phyloP scores from a whole-genome alignment of 2,888 invertebrate genomes.

The Tuta absoluta region DNA sequence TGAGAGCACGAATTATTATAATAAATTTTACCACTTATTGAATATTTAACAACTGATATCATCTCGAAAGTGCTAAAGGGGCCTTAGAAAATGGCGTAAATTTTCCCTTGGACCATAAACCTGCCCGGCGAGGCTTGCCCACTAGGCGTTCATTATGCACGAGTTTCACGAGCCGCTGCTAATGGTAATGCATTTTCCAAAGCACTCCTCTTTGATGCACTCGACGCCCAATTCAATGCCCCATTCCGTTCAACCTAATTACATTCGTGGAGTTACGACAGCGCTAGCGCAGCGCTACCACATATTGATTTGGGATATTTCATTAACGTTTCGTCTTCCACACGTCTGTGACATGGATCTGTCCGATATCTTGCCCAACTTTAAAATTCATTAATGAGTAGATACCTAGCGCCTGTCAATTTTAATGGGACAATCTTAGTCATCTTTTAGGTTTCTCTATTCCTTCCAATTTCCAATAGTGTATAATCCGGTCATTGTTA shows the following conservation, averaged over 20 bases:
- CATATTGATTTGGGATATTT: constrained; percentile 18
- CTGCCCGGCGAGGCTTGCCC: not conserved
- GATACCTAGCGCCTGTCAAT: not conserved
- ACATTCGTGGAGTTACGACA: constrained; percentile 16
- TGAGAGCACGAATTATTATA: not conserved
- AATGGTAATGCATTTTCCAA: constrained; percentile 66
- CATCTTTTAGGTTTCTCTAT: not conserved
- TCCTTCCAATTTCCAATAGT: not conserved
- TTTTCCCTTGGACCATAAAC: constrained; percentile 17
- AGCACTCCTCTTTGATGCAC: constrained; percentile 42
- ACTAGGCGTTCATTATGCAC: constrained; percentile 40
- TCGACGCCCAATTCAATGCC: constrained; percentile 12
- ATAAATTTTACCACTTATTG: not conserved
- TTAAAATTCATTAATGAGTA: not conserved
- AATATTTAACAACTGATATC: constrained; percentile 7
- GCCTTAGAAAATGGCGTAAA: constrained; percentile 16
- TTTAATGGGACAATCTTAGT: not conserved
- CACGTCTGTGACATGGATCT: constrained; percentile 14
- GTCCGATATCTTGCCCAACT: not conserved
- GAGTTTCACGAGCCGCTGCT: constrained; percentile 51
- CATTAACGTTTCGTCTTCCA: constrained; percentile 16
- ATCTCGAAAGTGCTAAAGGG: constrained; percentile 18
- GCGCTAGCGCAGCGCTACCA: not conserved
- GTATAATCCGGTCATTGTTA: not conserved
- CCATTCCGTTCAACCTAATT: constrained; percentile 13